Evolutionary conservation across 2,888 invertebrate species (phyloP), one percentile per base, ranked within the genome.

Genomic region (Lamellibrachia satsuma): DNA sequence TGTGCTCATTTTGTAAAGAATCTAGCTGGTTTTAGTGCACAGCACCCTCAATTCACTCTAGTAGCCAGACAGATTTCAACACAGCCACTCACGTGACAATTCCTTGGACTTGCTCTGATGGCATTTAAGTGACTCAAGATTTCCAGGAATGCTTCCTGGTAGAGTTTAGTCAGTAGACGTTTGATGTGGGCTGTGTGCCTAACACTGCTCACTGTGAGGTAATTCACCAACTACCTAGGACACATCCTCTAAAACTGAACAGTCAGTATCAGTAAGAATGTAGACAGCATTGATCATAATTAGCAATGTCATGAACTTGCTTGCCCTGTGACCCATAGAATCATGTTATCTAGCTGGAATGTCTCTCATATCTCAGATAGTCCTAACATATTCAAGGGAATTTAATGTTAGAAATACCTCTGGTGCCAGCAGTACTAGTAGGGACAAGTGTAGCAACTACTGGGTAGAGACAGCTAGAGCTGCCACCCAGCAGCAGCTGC

Each of bases 221-320:
- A 39, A 39, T 75, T 15, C 6, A n/a, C 75, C n/a, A 6, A 4
- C 15, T 60, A 60, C 75, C 75, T 75, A 2, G 75, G 75, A 22
- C 75, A 6, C 75, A 6, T 75, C 75, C 75, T 9, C 75, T 75
- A n/a, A 22, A 60, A 75, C 75, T 7, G 15, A 75, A n/a, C 75
- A 75, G 75, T 60, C 60, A 1, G 60, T 75, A 22, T 75, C 75
- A 39, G 39, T 75, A 75, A 75, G 75, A 75, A 75, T 75, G 75
- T 15, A 75, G 75, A 75, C 75, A 75, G 75, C 75, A 75, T 75
- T 75, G 75, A 75, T 75, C 75, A 75, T 75, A 75, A 75, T 75
- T 75, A 75, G 75, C 75, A 6, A n/a, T 75, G 75, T 75, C 75
- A 22, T 75, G 75, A 75, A 11, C 75, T n/a, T 75, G 15, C 57